Base-by-base conservation (phyloP, 1,140 invertebrate species). In the Lamellibrachia luymesi region DNA sequence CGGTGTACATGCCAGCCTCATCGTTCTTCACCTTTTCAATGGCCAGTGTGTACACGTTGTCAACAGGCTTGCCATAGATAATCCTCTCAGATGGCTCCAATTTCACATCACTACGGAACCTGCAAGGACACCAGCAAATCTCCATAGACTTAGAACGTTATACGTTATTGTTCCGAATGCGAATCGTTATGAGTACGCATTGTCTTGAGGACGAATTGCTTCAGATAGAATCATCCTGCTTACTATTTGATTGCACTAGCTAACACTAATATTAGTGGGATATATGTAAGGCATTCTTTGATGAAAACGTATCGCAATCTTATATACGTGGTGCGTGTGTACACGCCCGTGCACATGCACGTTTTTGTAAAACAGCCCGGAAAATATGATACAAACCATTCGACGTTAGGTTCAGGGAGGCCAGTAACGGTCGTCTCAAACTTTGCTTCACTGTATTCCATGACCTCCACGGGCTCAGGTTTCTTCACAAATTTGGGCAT, bases 41-140 rank as follows among this genome's bases (percentile, higher is more conserved):
- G 51, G 97, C 97, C 95, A 99, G 98, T 22, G 97, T 98, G 0
- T 99, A 99, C 94, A 99, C 98, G 95, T 99, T 98, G 93, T 99
- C 98, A 95, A 99, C 98, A 95, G 98, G 98, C 94, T 98, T 98
- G 94, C 99, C 98, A 94, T 98, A 98, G 80, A 98, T 97, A 94
- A 94, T 92, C 25, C 95, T 93, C 94, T 96, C 95, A 17, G 96
- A 96, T 50, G 97, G 97, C 93, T 97, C 96, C 2, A 98, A 96
- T 95, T 97, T 97, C 94, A 97, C 96, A 2, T 97, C 97, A 38
- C 97, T 97, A 91, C 97, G 97, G 94, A 92, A 93, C 97, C 95
- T 98, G 51, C 27, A 91, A 51, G 10, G 17, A 92, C 10, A 51
- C 6, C 91, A 10, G 27, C 17, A 50, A 4, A 91, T 50, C 13